Evolutionary conservation across 2,113 vertebrate genomes (phyloP).

Genomic region (Phalacrocorax carbo): DNA sequence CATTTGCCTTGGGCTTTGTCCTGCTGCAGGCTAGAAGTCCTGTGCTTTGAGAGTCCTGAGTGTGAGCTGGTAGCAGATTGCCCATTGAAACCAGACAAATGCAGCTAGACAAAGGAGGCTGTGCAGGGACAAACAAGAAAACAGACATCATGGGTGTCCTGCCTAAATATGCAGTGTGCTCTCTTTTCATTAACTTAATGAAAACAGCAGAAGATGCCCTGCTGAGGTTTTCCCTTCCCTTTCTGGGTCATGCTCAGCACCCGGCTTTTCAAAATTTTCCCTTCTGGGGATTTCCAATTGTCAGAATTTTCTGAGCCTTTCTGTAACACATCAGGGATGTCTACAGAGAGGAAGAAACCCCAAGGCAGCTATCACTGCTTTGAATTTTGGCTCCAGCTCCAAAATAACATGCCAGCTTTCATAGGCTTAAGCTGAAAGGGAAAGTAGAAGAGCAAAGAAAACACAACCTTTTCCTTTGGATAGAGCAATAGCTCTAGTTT

Average conservation of each 20-base stretch:
- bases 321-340: neutral
- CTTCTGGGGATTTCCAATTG: neutral
- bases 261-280: neutral
- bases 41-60: neutral
- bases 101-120: neutral
- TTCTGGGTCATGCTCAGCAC: slow-evolving; percentile 45
- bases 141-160: slow-evolving; percentile 9
- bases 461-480: neutral
- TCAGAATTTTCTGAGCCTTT: slow-evolving; percentile 30
- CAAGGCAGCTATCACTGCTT: slow-evolving; percentile 12
- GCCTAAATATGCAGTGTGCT: neutral
- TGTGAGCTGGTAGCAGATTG: slow-evolving; percentile 20
- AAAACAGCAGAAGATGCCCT: slow-evolving; percentile 32
- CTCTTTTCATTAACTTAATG: neutral
- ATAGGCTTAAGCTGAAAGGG: slow-evolving; percentile 18
- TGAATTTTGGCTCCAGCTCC: slow-evolving; percentile 36
- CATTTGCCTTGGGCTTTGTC: neutral
- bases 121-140: neutral
- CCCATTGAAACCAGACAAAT: neutral
- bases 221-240: slow-evolving; percentile 30
- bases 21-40: neutral
- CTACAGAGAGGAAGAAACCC: slow-evolving; percentile 41
- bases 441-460: slow-evolving; percentile 33
- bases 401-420: slow-evolving; percentile 24
- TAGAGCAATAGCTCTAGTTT: neutral